Conservation (phyloP, 1,140 invertebrate genomes). For the Idris sp. region DNA sequence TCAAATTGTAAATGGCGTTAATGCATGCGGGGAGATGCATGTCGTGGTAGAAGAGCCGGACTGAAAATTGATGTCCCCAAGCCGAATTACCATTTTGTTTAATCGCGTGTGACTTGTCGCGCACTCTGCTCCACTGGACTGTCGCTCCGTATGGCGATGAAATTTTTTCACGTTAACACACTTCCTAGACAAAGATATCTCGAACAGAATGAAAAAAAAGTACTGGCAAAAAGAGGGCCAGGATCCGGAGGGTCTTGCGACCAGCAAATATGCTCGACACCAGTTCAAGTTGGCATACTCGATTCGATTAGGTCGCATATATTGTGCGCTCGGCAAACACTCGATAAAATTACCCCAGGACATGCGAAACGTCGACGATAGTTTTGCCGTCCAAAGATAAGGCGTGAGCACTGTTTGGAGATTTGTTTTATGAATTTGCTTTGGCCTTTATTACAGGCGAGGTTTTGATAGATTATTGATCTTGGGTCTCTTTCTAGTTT, state of each 20-base stretch:
- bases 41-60: no score
- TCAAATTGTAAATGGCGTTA: constrained; percentile 32
- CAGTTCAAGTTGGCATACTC: constrained; percentile 22
- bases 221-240: no score
- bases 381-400: no score
- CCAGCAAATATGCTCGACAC: constrained; percentile 25
- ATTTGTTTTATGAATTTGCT: constrained; percentile 48
- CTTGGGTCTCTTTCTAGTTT: no score
- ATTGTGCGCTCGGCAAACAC: constrained; percentile 38
- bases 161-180: constrained; percentile 57
- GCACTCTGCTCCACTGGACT: constrained; percentile 22
- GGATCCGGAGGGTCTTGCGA: constrained; percentile 16
- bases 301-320: constrained; percentile 44
- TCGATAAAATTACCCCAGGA: no score
- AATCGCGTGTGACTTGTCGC: constrained; percentile 60
- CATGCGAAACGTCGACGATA: no score
- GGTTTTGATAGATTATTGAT: constrained; percentile 35
- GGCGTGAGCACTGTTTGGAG: no score
- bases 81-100: constrained; percentile 61
- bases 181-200: no score
- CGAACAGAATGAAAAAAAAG: no score
- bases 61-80: constrained; percentile 40
- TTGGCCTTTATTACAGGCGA: constrained; percentile 18
- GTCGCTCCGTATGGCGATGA: no score
- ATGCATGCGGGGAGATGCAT: no score